These are phyloP conservation scores for Falco rusticolus DNA, from an alignment of 2,797 vertebrate species.

Conservation along the genomic window DNA sequence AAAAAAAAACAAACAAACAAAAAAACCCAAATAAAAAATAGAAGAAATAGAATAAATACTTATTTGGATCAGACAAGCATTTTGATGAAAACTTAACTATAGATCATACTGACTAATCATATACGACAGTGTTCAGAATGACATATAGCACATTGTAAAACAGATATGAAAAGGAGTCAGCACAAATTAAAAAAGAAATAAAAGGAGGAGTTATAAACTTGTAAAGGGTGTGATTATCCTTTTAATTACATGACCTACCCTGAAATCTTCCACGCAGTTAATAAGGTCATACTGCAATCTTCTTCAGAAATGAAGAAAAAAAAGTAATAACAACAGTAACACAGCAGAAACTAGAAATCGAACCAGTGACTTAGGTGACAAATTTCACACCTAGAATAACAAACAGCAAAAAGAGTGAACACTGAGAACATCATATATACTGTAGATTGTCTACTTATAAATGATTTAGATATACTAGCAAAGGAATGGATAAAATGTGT, in stretches of 20 bases:
- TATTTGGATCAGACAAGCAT: slow-evolving; percentile 49
- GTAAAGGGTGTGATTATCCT: background rate
- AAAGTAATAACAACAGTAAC: background rate
- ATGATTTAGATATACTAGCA: background rate
- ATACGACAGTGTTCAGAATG: background rate
- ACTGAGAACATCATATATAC: background rate
- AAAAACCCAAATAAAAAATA: background rate
- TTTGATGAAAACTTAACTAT: slow-evolving; percentile 56
- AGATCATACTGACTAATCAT: slow-evolving; percentile 59
- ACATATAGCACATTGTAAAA: background rate
- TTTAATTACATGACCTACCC: slow-evolving; percentile 20
- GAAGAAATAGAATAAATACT: slow-evolving; percentile 48
- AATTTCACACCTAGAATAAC: slow-evolving; percentile 10
- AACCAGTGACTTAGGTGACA: background rate
- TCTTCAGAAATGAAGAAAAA: background rate
- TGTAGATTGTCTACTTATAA: background rate
- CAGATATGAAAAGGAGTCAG: background rate
- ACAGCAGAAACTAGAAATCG: background rate
- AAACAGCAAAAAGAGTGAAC: background rate
- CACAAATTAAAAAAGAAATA: background rate
- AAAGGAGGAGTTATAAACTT: background rate
- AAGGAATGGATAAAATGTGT: background rate
- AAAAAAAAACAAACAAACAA: background rate
- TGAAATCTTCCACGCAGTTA: slow-evolving; percentile 10
- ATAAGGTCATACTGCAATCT: background rate